Conservation (phyloP, 2,113 vertebrate genomes). For the Xerus inauris region DNA sequence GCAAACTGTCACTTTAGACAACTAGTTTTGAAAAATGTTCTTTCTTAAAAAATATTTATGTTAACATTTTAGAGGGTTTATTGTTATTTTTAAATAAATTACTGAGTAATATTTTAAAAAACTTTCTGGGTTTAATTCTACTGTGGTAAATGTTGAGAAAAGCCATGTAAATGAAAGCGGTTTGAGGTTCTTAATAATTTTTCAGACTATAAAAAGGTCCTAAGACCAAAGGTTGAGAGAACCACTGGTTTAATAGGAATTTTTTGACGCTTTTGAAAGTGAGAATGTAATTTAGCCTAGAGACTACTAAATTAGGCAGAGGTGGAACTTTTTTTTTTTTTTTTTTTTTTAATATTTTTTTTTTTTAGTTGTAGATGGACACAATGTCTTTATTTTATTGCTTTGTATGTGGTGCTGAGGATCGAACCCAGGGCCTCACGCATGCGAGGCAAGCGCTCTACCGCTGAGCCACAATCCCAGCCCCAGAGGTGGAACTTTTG, state of each 20-base stretch:
- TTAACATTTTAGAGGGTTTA: not conserved
- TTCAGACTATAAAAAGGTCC: not conserved
- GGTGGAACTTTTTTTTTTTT: not conserved
- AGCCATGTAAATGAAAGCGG: not conserved
- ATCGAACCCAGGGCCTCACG: too few species aligned
- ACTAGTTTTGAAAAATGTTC: not conserved
- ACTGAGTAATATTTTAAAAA: not conserved
- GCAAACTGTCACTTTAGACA: not conserved
- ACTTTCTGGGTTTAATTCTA: not conserved
- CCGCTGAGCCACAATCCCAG: too few species aligned
- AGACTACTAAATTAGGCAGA: not conserved
- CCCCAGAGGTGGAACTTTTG: not conserved
- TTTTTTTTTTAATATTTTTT: too few species aligned
- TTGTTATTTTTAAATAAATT: constrained; percentile 33
- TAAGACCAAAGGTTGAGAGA: not conserved
- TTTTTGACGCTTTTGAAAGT: not conserved
- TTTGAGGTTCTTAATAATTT: not conserved
- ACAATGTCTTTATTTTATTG: too few species aligned
- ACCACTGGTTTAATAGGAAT: not conserved
- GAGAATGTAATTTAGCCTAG: not conserved
- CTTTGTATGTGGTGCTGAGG: too few species aligned
- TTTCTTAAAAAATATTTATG: constrained; percentile 13
- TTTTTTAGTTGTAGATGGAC: too few species aligned
- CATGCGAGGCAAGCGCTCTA: too few species aligned
- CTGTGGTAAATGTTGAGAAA: not conserved